phyloP scores from a whole-genome alignment of 2,797 vertebrate genomes.

The Microhierax caerulescens region DNA sequence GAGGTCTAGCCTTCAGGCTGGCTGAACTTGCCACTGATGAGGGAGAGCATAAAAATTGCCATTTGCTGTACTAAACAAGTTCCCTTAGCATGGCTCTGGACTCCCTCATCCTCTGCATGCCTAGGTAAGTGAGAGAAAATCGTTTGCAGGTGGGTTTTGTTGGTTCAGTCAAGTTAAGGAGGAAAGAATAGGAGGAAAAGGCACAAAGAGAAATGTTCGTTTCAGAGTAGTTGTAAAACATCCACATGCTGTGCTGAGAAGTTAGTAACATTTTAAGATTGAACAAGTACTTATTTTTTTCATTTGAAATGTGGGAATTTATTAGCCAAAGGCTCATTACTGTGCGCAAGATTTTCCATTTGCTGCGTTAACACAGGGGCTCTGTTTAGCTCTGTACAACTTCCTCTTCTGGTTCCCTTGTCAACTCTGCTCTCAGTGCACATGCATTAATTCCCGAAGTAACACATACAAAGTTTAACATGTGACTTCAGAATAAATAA shows the following conservation, averaged over 20 bases:
- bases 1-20: neutral
- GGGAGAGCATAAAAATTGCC: neutral
- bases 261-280: neutral
- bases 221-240: neutral
- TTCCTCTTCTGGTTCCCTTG: neutral
- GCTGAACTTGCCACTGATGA: neutral
- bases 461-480: neutral
- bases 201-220: neutral
- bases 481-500: neutral
- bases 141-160: neutral
- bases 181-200: neutral
- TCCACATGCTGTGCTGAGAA: neutral
- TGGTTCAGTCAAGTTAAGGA: neutral
- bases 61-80: neutral
- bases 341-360: neutral
- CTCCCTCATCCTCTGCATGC: neutral
- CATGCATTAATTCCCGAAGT: neutral
- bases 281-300: neutral
- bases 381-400: neutral
- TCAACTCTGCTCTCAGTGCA: neutral
- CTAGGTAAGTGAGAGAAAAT: neutral
- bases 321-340: neutral
- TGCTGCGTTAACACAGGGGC: neutral
- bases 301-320: neutral
- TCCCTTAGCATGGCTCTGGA: neutral